Base-by-base conservation (phyloP, 2,113 vertebrate species). In the Plestiodon gilberti region DNA sequence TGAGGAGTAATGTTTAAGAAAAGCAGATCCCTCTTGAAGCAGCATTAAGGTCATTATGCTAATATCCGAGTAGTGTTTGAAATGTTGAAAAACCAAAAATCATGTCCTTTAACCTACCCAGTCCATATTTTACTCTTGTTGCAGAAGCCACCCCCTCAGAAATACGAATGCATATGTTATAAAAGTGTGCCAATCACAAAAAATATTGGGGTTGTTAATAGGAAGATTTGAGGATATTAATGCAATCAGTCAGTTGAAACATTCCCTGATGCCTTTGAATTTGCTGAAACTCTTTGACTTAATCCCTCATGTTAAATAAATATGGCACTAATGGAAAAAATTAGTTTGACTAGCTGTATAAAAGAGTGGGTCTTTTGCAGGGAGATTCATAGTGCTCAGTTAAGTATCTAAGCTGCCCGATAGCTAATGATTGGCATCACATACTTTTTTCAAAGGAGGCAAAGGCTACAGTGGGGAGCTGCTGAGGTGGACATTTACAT, bases 261-360 rank as follows among this genome's bases (percentile, higher is more conserved):
- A 57, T 33, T 88, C 67, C 81, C 85, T 85, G 88, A 89, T 90
- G 88, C 87, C 81, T 92, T 76, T 91, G 93, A 89, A 87, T 94
- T 91, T 88, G 87, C 94, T 82, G 82, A 61, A 73, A 81, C 90
- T 93, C 90, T 76, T 87, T 89, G 87, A 90, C 87, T n/a, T 74
- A 83, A 61, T 90, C 89, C 93, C 90, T 93, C 90, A 90, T 93
- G 90, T 90, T 93, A 84, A 93, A 92, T 91, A 92, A 90, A 89
- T 84, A 86, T 81, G 91, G 73, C 91, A 92, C 86, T 89, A 83
- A 89, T 90, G 85, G 91, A 83, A 84, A 90, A 87, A 87, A 80
- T 90, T 81, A 67, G 59, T 79, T 89, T 90, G 86, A 84, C 65
- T 83, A 43, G 35, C 69, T 61, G 35, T 3, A 20, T 70, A 82